These are phyloP conservation scores for Caenorhabditis becei DNA, from an alignment of 2,888 invertebrate species.

Conservation along the genomic window DNA sequence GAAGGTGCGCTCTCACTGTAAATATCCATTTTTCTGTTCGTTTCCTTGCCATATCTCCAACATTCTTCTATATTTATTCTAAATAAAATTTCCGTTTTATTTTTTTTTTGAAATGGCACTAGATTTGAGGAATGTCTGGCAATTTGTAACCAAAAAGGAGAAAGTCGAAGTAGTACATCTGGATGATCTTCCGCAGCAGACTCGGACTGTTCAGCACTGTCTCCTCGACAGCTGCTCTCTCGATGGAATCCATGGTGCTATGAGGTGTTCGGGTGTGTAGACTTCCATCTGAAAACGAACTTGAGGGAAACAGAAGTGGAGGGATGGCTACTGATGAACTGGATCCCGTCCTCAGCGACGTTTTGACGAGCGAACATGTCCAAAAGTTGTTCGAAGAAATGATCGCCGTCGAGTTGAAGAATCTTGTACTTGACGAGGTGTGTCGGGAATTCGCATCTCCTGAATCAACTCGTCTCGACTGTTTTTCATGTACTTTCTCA, in stretches of 20 bases:
- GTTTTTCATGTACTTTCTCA: slow-evolving; percentile 36
- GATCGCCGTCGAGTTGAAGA: slow-evolving; percentile 36
- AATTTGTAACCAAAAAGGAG: slow-evolving; percentile 62
- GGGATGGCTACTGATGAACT: slow-evolving; percentile 42
- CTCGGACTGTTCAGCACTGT: slow-evolving; percentile 25
- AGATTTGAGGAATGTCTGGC: slow-evolving; percentile 33
- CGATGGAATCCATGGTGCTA: slow-evolving; percentile 42
- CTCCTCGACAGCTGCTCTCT: slow-evolving; percentile 46
- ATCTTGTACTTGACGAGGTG: slow-evolving; percentile 43
- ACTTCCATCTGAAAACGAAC: slow-evolving; percentile 36
- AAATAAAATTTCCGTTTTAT: too few species aligned
- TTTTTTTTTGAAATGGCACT: background rate
- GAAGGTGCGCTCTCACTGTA: slow-evolving; percentile 27
- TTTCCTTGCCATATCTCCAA: slow-evolving; percentile 45
- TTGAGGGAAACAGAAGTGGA: background rate
- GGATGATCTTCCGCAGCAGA: slow-evolving; percentile 50
- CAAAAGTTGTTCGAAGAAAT: slow-evolving; percentile 29
- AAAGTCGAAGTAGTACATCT: slow-evolving; percentile 68
- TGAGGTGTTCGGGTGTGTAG: slow-evolving; percentile 50
- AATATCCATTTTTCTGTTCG: slow-evolving; percentile 14
- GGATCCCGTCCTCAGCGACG: background rate
- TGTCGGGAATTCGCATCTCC: slow-evolving; percentile 53
- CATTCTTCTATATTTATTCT: slow-evolving; percentile 24
- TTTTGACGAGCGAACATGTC: slow-evolving; percentile 13
- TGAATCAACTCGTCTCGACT: slow-evolving; percentile 13